phyloP scores from a whole-genome alignment of 2,113 vertebrate genomes.

The Tupaia chinensis region DNA sequence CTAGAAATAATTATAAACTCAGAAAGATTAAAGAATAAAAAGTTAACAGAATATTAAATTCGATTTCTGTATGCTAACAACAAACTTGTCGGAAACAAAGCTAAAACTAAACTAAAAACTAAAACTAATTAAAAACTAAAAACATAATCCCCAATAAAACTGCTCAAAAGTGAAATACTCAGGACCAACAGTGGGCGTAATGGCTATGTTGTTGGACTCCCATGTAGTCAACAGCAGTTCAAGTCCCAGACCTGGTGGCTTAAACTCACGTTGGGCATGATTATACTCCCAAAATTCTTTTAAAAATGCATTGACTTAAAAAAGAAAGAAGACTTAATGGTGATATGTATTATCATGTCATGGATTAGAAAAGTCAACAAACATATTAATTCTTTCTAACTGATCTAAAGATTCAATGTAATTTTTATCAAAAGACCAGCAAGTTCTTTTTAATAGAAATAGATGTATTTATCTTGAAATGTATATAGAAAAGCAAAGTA shows the following conservation, averaged over 20 bases:
- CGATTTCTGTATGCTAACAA: background rate
- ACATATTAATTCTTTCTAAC: background rate
- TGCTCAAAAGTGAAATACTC: background rate
- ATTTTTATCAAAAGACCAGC: background rate
- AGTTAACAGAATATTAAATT: background rate
- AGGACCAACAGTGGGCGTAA: too few species aligned
- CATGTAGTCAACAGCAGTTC: too few species aligned
- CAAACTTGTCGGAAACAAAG: background rate
- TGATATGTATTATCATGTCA: background rate
- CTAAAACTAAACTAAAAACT: background rate
- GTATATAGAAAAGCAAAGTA: background rate
- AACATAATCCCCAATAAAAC: background rate
- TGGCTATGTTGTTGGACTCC: too few species aligned
- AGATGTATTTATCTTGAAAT: background rate
- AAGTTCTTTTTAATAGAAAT: background rate
- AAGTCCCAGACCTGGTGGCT: too few species aligned
- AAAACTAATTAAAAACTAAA: background rate
- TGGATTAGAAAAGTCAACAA: background rate
- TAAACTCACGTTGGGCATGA: too few species aligned
- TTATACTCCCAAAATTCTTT: background rate
- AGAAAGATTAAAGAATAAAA: background rate
- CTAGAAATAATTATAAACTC: background rate
- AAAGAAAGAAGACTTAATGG: background rate
- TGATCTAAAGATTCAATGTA: background rate
- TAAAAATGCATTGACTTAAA: background rate